Evolutionary conservation across 2,113 vertebrate species (phyloP), one percentile per base, ranked within the genome.

Genomic region (Agapornis roseicollis): DNA sequence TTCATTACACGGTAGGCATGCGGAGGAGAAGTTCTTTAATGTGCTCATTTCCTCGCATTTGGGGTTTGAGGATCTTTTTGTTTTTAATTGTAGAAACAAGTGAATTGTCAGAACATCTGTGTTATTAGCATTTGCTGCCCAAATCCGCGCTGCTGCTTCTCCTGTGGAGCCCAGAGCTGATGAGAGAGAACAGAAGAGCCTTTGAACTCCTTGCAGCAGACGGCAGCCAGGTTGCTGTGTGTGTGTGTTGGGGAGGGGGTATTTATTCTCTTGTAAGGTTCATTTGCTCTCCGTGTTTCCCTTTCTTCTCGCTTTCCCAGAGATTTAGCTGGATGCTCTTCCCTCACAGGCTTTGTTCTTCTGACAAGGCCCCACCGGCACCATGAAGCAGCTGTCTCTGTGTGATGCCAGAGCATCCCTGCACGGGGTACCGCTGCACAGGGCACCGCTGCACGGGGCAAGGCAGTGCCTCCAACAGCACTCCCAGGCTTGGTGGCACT

Each of bases 81-180:
- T 96, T 97, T 96, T 97, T 98, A 98, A 98, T 98, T 98, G 97
- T 98, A 88, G 87, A 88, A 97, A 97, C 94, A 88, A 96, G 96
- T 61, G 81, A 97, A 96, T 80, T 88, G 96, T 98, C 94, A 97
- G 97, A 98, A 98, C 98, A 98, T 98, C 98, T 98, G 98, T 97
- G 98, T 97, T 97, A 98, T 98, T 98, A 98, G 98, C 98, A 98
- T 98, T 98, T 98, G 97, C 98, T 98, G 98, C 97, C 97, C 98
- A 97, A 97, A 98, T 97, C 96, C 74, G 41, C 8, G 88, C 96
- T 93, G 94, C 97, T 97, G 97, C 97, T 95, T 97, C 97, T 98
- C 97, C 98, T 95, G 95, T 61, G 39, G 97, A 98, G 98, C 97
- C 96, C 96, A 65, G 96, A 98, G 97, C 97, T 97, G 98, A 97